These are phyloP conservation scores for Lutraria lutraria DNA, from an alignment of 2,888 invertebrate species.

Conservation along the genomic window DNA sequence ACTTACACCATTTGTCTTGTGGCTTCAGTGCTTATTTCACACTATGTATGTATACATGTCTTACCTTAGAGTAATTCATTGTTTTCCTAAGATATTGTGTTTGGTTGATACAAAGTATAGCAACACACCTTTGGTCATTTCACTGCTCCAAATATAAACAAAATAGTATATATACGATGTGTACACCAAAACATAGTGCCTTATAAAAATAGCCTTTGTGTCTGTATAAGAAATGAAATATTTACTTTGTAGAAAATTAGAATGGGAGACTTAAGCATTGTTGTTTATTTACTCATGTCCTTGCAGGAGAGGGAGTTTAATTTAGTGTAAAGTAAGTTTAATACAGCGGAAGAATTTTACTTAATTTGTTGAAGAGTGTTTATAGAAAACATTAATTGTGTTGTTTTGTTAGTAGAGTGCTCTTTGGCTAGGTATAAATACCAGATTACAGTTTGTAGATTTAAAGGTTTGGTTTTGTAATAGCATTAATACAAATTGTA, in stretches of 20 bases:
- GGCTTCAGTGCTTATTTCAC: conserved; percentile 5
- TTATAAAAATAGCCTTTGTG: background rate
- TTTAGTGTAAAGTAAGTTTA: background rate
- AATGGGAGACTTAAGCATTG: background rate
- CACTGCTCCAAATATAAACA: background rate
- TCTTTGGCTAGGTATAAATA: conserved; percentile 5
- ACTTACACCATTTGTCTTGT: background rate
- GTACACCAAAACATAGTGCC: conserved; percentile 3
- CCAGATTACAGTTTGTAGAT: background rate
- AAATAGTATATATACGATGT: background rate
- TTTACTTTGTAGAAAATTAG: background rate
- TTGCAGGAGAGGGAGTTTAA: background rate
- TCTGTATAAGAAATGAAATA: conserved; percentile 11
- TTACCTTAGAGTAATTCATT: background rate
- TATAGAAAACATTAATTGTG: conserved; percentile 4
- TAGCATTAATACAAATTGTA: conserved; percentile 3
- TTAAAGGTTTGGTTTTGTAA: background rate
- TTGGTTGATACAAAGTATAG: background rate
- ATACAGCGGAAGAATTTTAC: background rate
- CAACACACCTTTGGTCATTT: conserved; percentile 1
- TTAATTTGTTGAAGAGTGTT: conserved; percentile 16
- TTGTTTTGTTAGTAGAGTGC: conserved; percentile 6
- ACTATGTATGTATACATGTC: background rate
- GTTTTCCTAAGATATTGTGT: background rate
- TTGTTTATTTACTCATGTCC: background rate